A percentile compares a stretch with the other conserved stretches of the same genome.
phyloP scores from a whole-genome alignment of 2,888 invertebrate genomes.

The Yponomeuta sedellus region DNA sequence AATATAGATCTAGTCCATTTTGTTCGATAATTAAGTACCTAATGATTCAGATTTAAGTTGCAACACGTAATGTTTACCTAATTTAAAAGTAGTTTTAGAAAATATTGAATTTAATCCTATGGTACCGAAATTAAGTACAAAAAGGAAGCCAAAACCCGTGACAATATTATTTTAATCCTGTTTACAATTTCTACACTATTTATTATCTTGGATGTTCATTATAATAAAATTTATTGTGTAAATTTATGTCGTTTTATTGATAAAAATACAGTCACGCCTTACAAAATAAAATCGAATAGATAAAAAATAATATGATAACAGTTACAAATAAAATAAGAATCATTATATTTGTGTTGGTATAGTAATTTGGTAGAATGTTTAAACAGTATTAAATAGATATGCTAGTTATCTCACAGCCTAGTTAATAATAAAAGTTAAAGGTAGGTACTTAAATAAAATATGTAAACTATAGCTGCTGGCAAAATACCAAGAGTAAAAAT shows the following conservation, averaged over 20 bases:
- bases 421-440: not conserved
- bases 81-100: not conserved
- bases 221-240: constrained; percentile 40
- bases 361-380: too few relatives aligned
- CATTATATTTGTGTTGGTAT: not conserved
- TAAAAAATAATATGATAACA: too few relatives aligned
- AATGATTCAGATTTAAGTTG: not conserved
- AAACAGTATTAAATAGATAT: not conserved
- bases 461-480: not conserved
- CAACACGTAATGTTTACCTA: not conserved
- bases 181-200: constrained; percentile 21
- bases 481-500: not conserved
- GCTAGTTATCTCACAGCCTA: constrained; percentile 3
- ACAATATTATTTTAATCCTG: constrained; percentile 19
- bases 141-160: not conserved
- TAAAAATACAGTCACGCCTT: not conserved
- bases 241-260: constrained; percentile 21
- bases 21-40: not conserved
- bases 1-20: constrained; percentile 13
- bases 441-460: not conserved
- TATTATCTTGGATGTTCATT: constrained; percentile 32
- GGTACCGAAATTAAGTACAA: constrained; percentile 6
- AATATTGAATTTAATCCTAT: not conserved
- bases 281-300: not conserved
- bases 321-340: not conserved